phyloP scores from a whole-genome alignment of 2,113 vertebrate genomes.

The Anguilla japonica region DNA sequence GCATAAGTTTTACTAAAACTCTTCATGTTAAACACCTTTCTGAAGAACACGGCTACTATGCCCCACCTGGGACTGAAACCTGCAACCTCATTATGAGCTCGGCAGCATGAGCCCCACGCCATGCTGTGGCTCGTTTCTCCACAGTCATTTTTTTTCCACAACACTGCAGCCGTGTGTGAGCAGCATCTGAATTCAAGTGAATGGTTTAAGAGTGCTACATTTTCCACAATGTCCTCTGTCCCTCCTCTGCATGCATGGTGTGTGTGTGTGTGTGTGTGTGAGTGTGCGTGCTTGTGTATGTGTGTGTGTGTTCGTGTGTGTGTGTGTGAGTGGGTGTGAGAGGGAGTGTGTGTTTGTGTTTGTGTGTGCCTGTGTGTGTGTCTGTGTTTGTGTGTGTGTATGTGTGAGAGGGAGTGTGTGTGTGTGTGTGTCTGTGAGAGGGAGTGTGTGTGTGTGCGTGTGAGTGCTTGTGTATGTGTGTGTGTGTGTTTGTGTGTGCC shows the following conservation, averaged over 20 bases:
- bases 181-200: too few species aligned
- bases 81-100: neutral
- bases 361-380: too few species aligned
- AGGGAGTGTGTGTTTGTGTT: neutral
- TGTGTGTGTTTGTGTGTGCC: too few species aligned
- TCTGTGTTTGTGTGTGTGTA: too few species aligned
- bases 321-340: neutral
- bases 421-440: neutral
- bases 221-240: too few species aligned
- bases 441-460: neutral
- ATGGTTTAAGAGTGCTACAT: too few species aligned
- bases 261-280: neutral
- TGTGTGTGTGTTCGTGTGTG: neutral
- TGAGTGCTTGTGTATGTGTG: neutral
- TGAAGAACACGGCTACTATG: neutral
- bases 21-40: neutral
- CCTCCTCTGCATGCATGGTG: neutral
- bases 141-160: too few species aligned
- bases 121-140: too few species aligned
- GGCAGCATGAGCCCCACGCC: too few species aligned
- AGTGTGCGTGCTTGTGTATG: neutral
- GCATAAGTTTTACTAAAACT: neutral
- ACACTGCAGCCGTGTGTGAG: too few species aligned
- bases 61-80: neutral
- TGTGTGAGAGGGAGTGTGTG: neutral